Percentiles rank a stretch among this genome's conserved stretches.
These are phyloP conservation scores for Chondrosia reniformis DNA, from an alignment of 37 sponge, comb jelly and placozoan genomes.

Conservation along the genomic window DNA sequence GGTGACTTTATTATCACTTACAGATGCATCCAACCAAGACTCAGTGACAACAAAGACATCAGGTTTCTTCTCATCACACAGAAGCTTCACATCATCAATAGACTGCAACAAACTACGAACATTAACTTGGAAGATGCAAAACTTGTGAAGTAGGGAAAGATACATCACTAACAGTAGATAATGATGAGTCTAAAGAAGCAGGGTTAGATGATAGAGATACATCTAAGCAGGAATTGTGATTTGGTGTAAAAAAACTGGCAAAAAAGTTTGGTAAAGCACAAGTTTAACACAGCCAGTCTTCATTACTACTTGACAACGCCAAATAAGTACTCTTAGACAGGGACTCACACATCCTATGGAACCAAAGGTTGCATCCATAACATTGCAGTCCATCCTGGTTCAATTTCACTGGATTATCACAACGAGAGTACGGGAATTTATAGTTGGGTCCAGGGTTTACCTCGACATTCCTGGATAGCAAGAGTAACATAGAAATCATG, in stretches of 20 bases:
- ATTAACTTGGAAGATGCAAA: background rate
- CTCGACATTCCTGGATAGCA: background rate
- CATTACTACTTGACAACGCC: background rate
- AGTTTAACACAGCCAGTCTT: background rate
- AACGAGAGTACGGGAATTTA: background rate
- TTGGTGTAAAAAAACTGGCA: background rate
- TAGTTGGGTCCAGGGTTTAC: background rate
- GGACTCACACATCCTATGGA: background rate
- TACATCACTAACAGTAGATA: background rate
- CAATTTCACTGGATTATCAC: background rate
- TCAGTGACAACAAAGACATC: conserved; percentile 1
- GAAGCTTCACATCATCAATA: background rate
- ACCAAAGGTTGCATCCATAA: background rate
- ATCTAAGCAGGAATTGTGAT: background rate
- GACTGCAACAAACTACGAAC: background rate
- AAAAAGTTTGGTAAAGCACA: conserved; percentile 1
- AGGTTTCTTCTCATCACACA: background rate
- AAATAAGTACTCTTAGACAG: background rate
- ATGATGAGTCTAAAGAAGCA: background rate
- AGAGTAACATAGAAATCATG: background rate
- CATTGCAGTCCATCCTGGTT: conserved; percentile 14
- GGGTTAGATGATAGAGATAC: background rate
- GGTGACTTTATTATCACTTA: background rate
- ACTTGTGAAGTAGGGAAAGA: background rate
- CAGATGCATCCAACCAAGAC: conserved; percentile 4